Conservation (phyloP, 1,140 invertebrate species). For the Antheraea pernyi region DNA sequence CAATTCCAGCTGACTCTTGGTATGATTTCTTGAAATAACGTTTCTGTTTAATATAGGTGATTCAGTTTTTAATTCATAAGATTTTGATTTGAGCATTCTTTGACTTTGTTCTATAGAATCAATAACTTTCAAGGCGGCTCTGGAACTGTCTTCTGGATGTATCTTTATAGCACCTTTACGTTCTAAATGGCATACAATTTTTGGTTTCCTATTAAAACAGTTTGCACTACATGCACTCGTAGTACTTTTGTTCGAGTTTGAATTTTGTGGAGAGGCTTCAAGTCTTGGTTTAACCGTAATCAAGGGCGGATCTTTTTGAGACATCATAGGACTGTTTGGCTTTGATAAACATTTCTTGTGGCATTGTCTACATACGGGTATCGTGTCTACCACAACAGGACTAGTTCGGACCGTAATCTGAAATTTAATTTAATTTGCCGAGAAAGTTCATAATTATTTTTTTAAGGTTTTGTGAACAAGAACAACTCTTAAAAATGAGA, state of each 20-base stretch:
- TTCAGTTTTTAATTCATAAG: slow-evolving; percentile 71
- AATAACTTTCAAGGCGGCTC: slow-evolving; percentile 69
- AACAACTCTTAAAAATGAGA: slow-evolving; percentile 4
- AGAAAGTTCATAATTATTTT: not conserved
- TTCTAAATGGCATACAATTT: slow-evolving; percentile 64
- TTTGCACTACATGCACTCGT: slow-evolving; percentile 63
- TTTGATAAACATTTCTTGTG: slow-evolving; percentile 85
- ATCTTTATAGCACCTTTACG: slow-evolving; percentile 72
- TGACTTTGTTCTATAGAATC: slow-evolving; percentile 74
- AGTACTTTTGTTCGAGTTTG: slow-evolving; percentile 63
- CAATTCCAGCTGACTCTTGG: slow-evolving; percentile 67
- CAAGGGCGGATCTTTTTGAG: slow-evolving; percentile 63
- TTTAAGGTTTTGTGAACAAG: not conserved
- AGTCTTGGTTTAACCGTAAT: slow-evolving; percentile 54
- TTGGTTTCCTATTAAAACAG: slow-evolving; percentile 62
- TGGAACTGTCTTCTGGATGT: slow-evolving; percentile 69
- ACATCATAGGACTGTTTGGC: slow-evolving; percentile 73
- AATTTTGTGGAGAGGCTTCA: slow-evolving; percentile 63
- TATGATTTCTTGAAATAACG: slow-evolving; percentile 48
- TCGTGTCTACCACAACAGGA: slow-evolving; percentile 82
- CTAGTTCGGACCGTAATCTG: slow-evolving; percentile 86
- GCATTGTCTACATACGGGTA: slow-evolving; percentile 85
- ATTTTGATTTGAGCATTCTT: slow-evolving; percentile 72
- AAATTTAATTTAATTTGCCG: slow-evolving; percentile 38
- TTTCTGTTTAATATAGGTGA: slow-evolving; percentile 58